Conservation (phyloP, 1,140 invertebrate genomes). For the Pentalonia nigronervosa region DNA sequence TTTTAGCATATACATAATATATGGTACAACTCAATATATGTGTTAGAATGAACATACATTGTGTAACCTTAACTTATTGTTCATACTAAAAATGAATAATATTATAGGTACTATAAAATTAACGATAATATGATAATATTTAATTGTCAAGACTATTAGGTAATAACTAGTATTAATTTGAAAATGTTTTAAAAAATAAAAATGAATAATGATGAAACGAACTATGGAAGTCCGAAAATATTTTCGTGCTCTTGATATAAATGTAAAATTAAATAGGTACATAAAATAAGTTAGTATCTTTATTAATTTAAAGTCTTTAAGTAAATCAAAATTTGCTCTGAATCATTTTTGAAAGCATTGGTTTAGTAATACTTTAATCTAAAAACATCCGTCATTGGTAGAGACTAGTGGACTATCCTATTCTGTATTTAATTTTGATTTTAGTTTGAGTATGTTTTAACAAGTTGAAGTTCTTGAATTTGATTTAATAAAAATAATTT, state of each 20-base stretch:
- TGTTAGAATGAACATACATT: neutral
- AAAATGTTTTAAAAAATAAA: neutral
- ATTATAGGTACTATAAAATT: neutral
- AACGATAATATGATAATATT: neutral
- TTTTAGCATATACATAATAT: no score
- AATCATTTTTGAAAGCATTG: neutral
- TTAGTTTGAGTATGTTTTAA: neutral
- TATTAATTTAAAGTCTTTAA: neutral
- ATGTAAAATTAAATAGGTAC: neutral
- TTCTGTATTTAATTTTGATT: neutral
- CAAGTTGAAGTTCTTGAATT: neutral
- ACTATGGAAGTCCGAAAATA: neutral
- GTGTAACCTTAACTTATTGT: neutral
- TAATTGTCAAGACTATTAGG: neutral
- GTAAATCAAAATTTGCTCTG: neutral
- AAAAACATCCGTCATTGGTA: neutral
- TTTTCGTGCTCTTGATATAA: neutral
- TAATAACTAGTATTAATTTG: neutral
- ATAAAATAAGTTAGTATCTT: neutral
- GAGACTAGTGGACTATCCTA: neutral
- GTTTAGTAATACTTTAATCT: neutral
- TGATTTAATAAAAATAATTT: neutral
- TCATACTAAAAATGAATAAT: neutral
- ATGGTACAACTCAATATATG: neutral
- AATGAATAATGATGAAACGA: neutral